These are phyloP conservation scores for Polyommatus iphigenia DNA, from an alignment of 2,888 invertebrate genomes.

Conservation along the genomic window DNA sequence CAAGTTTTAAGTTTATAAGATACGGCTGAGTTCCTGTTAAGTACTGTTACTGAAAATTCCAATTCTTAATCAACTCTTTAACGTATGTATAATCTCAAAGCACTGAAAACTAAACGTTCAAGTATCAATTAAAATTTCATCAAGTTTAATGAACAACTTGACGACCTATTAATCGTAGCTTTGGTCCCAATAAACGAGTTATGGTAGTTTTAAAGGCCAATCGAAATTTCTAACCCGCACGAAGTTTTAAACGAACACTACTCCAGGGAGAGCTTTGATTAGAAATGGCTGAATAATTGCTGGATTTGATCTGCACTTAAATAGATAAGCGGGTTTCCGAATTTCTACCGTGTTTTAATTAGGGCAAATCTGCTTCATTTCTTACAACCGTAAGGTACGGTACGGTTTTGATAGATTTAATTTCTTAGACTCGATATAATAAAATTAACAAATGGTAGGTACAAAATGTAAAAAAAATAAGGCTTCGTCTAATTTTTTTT, in stretches of 20 bases:
- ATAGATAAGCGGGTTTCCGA: neutral
- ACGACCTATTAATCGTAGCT: constrained; percentile 25
- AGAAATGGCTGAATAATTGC: constrained; percentile 2
- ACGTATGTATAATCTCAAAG: neutral
- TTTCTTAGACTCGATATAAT: no score
- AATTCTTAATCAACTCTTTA: neutral
- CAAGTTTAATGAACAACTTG: constrained; percentile 25
- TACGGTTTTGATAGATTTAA: no score
- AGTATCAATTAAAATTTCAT: constrained; percentile 18
- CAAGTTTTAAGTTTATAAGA: no score
- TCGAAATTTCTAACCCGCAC: constrained; percentile 1
- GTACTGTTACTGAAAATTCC: neutral
- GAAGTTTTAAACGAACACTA: constrained; percentile 19
- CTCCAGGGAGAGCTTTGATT: constrained; percentile 6
- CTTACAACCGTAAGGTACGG: no score
- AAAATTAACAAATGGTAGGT: no score
- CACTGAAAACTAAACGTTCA: constrained; percentile 8
- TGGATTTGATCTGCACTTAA: neutral
- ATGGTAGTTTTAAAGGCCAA: constrained; percentile 22
- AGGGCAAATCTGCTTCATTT: no score
- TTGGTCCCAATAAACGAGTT: constrained; percentile 18
- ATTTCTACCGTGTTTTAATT: neutral
- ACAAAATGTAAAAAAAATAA: no score
- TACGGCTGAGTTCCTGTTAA: no score
- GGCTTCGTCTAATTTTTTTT: no score